A percentile compares a stretch with the other conserved stretches of the same genome.
Conservation (phyloP, 2,888 invertebrate genomes). For the Drosophila koepferae region DNA sequence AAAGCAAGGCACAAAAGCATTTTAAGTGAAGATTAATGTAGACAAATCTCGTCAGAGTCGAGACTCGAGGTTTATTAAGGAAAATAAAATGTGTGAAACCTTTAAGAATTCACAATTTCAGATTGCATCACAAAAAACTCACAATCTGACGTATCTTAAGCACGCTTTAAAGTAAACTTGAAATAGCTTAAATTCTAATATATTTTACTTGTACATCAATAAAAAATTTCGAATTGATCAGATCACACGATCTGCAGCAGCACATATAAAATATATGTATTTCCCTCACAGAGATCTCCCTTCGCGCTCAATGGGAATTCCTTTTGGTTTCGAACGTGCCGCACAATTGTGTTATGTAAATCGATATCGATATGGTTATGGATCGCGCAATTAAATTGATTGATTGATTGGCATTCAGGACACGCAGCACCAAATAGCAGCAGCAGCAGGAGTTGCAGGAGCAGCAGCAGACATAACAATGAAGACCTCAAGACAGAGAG, state of each 20-base stretch:
- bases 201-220: constrained; percentile 14
- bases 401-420: constrained; percentile 75
- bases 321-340: constrained; percentile 60
- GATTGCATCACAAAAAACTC: no score
- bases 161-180: not conserved
- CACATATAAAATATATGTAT: no score
- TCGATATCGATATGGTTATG: constrained; percentile 72
- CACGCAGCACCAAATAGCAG: constrained; percentile 59
- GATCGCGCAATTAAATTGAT: constrained; percentile 66
- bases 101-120: no score
- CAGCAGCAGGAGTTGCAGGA: constrained; percentile 5
- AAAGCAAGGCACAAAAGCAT: constrained; percentile 1
- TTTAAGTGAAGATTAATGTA: constrained; percentile 10
- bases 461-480: constrained; percentile 24
- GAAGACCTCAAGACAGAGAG: constrained; percentile 6
- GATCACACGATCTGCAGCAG: constrained; percentile 16
- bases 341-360: constrained; percentile 73
- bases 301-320: constrained; percentile 29
- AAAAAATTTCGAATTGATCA: constrained; percentile 7
- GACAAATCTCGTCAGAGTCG: not conserved
- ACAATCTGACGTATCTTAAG: not conserved
- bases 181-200: no score
- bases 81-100: not conserved
- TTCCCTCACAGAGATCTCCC: not conserved
- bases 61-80: not conserved